Evolutionary conservation across 1,140 invertebrate species (phyloP), one percentile per base, ranked within the genome.

Genomic region (Venturia canescens): DNA sequence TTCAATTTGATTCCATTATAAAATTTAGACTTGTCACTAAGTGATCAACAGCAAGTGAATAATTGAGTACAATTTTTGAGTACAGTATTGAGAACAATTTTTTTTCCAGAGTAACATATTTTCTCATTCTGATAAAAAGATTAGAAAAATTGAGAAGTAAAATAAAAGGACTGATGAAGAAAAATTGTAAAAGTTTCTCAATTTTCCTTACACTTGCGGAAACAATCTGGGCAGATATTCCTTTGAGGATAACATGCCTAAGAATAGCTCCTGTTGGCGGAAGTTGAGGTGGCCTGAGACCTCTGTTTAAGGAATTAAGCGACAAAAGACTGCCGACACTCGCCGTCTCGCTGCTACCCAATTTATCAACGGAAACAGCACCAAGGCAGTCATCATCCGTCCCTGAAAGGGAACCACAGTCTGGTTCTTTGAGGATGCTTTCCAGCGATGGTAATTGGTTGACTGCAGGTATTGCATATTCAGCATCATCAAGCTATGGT

Each of bases 151-250:
- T 34, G 3, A 34, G 7, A 3, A 44, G 38, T 3, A 13, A 44
- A 44, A 44, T 6, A 1, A 13, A 44, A 44, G 38, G 13, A 44
- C 13, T 9, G 5, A 44, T 9, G 2, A 44, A 44, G 13, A 9
- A 13, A 44, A 44, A 4, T 44, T 44, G 1, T 1, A 11, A 44
- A 44, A 44, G 38, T 44, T 44, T 5, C 11, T 44, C 1, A 1
- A 67, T 70, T 60, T 60, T 27, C 78, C 93, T 93, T 93, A 97
- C 96, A 78, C 94, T 93, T 23, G 96, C 96, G 26, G 96, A 96
- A 21, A 93, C 91, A n/a, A 98, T 93, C 91, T 98, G 97, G 27
- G 96, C 93, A n/a, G 97, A 96, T 48, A 98, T 94, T 82, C 96
- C 96, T 92, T 97, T 96, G 16, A 98, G 91, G 67, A 96, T 94